A percentile compares a stretch with the other conserved stretches of the same genome.
Evolutionary conservation across 2,888 invertebrate species (phyloP).

Genomic region (Mycalesis mineus): DNA sequence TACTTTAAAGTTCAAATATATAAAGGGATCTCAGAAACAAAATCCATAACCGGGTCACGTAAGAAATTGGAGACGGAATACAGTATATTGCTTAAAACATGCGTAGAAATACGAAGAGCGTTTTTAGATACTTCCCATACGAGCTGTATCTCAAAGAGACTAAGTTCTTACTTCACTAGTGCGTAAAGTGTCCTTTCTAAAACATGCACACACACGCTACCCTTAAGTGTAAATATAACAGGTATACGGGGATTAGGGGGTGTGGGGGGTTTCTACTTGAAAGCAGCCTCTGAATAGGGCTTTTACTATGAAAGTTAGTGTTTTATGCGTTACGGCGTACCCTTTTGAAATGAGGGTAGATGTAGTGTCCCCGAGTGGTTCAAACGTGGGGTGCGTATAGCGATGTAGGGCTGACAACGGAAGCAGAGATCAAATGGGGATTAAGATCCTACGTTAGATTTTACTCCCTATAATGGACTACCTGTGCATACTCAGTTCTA

Average conservation of each 20-base stretch:
- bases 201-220: neutral
- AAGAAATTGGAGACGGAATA: no score
- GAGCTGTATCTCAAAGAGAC: no score
- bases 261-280: slow-evolving; percentile 7
- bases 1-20: no score
- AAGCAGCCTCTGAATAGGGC: slow-evolving; percentile 18
- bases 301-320: slow-evolving; percentile 21
- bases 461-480: no score
- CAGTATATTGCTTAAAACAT: no score
- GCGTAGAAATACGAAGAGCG: no score
- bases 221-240: neutral
- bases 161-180: no score
- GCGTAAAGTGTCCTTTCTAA: no score
- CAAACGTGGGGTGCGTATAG: slow-evolving; percentile 18
- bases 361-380: slow-evolving; percentile 24
- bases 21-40: no score
- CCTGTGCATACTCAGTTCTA: no score
- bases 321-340: slow-evolving; percentile 17
- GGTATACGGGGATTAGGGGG: neutral
- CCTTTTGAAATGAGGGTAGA: slow-evolving; percentile 20
- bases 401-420: slow-evolving; percentile 7
- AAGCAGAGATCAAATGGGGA: neutral
- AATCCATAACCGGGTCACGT: no score
- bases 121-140: no score
- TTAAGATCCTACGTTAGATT: neutral